phyloP scores from a whole-genome alignment of 2,113 vertebrate genomes.

The Nycticorax nycticorax region DNA sequence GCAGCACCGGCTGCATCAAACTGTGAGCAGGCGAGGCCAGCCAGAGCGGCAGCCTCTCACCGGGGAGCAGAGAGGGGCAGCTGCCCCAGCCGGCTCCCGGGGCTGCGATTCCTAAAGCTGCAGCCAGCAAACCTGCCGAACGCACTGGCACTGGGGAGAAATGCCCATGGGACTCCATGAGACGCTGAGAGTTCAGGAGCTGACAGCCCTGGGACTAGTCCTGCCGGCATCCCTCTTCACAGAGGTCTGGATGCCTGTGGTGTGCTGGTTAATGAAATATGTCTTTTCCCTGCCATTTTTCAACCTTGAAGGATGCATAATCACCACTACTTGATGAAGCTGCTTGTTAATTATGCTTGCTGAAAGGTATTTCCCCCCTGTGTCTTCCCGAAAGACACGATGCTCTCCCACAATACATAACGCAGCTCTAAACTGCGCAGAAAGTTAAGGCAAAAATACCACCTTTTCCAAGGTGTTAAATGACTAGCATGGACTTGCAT shows the following conservation, averaged over 20 bases:
- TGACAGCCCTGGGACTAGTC: background rate
- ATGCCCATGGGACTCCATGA: background rate
- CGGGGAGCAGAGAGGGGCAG: background rate
- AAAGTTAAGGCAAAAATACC: background rate
- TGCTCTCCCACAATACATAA: background rate
- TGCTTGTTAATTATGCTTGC: background rate
- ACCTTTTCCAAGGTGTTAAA: background rate
- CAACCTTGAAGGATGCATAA: background rate
- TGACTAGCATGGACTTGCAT: background rate
- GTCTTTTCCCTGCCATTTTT: background rate
- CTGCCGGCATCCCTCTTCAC: background rate
- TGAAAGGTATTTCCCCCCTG: background rate
- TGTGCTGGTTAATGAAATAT: background rate
- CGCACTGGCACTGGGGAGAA: background rate
- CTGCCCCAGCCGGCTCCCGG: background rate
- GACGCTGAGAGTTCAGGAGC: background rate
- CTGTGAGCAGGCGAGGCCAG: fast-evolving
- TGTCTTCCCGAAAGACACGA: background rate
- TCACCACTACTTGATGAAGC: background rate
- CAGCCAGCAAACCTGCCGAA: background rate
- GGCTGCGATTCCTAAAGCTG: background rate
- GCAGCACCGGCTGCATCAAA: background rate
- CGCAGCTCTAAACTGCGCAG: background rate
- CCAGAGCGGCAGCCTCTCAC: background rate
- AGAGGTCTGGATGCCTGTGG: fast-evolving